Base-by-base conservation (phyloP, 2,113 vertebrate genomes). In the Rostratula benghalensis region DNA sequence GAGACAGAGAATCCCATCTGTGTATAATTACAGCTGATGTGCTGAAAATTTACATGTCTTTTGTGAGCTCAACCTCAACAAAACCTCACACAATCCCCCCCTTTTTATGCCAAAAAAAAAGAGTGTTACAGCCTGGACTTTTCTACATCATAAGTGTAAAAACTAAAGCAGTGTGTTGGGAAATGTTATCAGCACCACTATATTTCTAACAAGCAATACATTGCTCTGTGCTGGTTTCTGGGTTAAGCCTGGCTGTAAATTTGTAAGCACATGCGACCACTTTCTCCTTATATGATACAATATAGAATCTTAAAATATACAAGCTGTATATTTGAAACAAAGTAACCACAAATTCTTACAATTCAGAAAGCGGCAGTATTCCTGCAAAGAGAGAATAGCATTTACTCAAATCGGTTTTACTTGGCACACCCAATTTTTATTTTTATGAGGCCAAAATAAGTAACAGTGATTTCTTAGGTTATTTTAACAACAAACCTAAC, bases 61-160 rank as follows among this genome's bases (percentile, higher is more conserved):
- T 83, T 95, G 80, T 86, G 60, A 89, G 76, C 35, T 94, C 77
- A 87, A 87, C 64, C 35, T 93, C 51, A 71, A 45, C 46, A 88
- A 83, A 94, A 89, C 86, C 60, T 84, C 87, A 91, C 43, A 87
- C 33, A 91, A 82, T 80, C 64, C 75, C 28, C 33, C 56, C 12
- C 23, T 81, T 92, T 64, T 74, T 59, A 64, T 82, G 76, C 89
- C 86, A 96, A 84, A 21, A 91, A 91, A 79, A 84, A 67, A 50
- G 16, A 82, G 15, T 91, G 94, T 93, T 89, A 91, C 41, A 87
- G 81, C 48, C 48, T 71, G 65, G 53, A 83, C 46, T 79, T 91
- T 76, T 84, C 67, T 64, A 89, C 65, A 68, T 33, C 60, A 57
- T 48, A 87, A 83, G 75, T 87, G 63, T 67, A 80, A 94, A 94